phyloP scores from a whole-genome alignment of 2,797 vertebrate genomes.

The Delichon dasypus region DNA sequence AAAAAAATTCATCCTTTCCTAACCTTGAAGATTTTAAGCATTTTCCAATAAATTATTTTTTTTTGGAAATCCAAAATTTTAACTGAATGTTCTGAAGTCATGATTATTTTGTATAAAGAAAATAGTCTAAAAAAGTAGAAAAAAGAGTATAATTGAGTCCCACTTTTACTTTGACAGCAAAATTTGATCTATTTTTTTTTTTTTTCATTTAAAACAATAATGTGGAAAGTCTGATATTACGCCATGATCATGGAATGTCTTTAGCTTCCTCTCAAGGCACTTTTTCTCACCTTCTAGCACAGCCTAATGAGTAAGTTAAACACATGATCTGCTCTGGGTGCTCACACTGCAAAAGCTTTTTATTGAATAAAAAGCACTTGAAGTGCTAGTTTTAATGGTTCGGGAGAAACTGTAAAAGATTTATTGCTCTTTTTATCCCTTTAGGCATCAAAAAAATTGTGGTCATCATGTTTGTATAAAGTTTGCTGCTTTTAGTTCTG shows the following conservation, averaged over 20 bases:
- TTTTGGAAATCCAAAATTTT: neutral
- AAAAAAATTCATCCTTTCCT: neutral
- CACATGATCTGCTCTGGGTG: neutral
- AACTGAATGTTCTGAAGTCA: neutral
- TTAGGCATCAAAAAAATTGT: neutral
- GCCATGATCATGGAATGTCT: accelerated
- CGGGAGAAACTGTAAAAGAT: neutral
- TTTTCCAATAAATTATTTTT: neutral
- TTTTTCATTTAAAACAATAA: neutral
- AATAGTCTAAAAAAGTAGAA: accelerated
- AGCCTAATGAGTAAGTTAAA: neutral
- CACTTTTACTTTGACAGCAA: neutral
- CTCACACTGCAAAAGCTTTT: neutral
- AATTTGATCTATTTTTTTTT: neutral
- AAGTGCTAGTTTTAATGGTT: neutral
- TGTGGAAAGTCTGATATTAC: neutral
- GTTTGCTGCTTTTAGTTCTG: neutral
- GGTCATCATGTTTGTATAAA: neutral
- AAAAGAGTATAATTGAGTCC: neutral
- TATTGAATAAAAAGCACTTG: neutral
- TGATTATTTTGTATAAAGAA: neutral
- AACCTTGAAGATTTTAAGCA: neutral
- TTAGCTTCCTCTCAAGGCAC: neutral
- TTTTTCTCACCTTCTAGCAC: neutral
- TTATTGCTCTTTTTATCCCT: neutral